phyloP scores from a whole-genome alignment of 2,113 vertebrate species.

The Urocynchramus pylzowi region DNA sequence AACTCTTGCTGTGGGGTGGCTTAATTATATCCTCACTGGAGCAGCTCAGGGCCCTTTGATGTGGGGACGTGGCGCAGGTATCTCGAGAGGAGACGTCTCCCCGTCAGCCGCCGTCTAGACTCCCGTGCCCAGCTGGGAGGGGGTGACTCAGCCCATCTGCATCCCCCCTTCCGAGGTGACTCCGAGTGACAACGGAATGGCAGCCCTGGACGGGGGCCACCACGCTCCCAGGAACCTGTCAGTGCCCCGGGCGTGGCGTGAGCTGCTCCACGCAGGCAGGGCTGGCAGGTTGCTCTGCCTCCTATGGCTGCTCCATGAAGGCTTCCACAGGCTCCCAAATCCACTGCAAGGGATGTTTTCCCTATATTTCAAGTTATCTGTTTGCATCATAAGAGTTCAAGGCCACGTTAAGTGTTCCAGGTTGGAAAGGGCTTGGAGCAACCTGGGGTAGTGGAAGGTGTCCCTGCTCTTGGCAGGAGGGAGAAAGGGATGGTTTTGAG shows the following conservation, averaged over 20 bases:
- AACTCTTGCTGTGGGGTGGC: not conserved
- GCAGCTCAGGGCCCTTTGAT: constrained; percentile 51
- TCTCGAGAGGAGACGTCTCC: constrained; percentile 16
- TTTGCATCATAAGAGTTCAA: not conserved
- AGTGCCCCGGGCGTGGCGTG: rapidly evolving
- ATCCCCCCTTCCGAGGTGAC: not conserved
- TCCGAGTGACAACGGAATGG: not conserved
- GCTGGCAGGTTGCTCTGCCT: not conserved
- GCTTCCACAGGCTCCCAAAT: not conserved
- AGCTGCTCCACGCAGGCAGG: not conserved
- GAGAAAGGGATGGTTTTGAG: not conserved
- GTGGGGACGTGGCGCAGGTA: not conserved
- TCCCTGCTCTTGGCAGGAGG: not conserved
- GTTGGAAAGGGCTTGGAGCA: not conserved
- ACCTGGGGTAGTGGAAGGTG: not conserved
- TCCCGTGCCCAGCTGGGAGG: not conserved
- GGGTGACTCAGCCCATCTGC: constrained; percentile 17
- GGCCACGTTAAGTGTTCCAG: rapidly evolving
- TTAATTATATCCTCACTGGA: constrained; percentile 20
- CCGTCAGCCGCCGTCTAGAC: constrained; percentile 22
- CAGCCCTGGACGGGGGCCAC: not conserved
- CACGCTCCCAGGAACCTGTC: rapidly evolving
- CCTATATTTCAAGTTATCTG: rapidly evolving
- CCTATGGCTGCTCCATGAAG: rapidly evolving
- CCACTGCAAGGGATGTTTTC: not conserved